Percentiles rank a stretch among this genome's conserved stretches.
These are phyloP conservation scores for Xerus rutilus DNA, from an alignment of 2,797 vertebrate species.

Conservation along the genomic window DNA sequence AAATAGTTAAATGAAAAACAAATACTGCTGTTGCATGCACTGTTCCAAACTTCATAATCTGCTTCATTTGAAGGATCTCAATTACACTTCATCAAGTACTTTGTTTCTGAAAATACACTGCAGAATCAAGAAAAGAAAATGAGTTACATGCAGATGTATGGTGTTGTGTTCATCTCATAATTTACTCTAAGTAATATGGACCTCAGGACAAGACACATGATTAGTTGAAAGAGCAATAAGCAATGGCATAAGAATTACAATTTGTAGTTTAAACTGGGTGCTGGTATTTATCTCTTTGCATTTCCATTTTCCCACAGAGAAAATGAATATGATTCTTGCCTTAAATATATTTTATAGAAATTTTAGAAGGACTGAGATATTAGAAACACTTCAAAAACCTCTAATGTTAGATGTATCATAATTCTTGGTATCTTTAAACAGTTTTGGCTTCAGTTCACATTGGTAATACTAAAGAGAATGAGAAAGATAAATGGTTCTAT, in stretches of 20 bases:
- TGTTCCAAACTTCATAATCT: not conserved
- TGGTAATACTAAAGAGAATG: not conserved
- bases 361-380: not conserved
- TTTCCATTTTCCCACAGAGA: slow-evolving; percentile 39
- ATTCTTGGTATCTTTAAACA: slow-evolving; percentile 37
- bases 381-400: slow-evolving; percentile 4
- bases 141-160: not conserved
- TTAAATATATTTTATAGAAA: slow-evolving; percentile 27
- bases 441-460: slow-evolving; percentile 46
- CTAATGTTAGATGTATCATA: slow-evolving; percentile 37
- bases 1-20: slow-evolving; percentile 48
- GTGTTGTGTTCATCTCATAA: not conserved
- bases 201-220: not conserved
- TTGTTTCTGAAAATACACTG: slow-evolving; percentile 14
- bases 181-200: not conserved
- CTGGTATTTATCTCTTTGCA: slow-evolving; percentile 39
- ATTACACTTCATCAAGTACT: not conserved
- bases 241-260: not conserved
- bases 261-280: slow-evolving; percentile 5
- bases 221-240: not conserved
- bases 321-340: slow-evolving; percentile 8
- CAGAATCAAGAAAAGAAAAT: slow-evolving; percentile 32
- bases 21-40: not conserved
- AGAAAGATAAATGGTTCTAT: slow-evolving; percentile 2
- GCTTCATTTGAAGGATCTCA: not conserved